Base-by-base conservation (phyloP, 2,113 vertebrate species). In the Mormyrus iriodes region DNA sequence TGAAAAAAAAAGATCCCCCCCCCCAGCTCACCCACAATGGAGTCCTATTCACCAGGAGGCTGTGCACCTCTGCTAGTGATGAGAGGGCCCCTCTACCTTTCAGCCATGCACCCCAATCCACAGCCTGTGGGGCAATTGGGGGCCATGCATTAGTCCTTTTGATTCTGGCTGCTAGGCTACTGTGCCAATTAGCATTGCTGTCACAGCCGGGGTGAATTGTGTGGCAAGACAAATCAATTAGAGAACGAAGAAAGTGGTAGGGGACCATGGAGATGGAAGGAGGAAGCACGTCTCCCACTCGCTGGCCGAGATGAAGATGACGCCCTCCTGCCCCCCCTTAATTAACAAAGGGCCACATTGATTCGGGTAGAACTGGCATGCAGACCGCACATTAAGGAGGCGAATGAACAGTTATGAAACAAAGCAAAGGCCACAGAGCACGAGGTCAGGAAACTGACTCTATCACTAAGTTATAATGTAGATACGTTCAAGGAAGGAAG, bases 161-260 rank as follows among this genome's bases (percentile, higher is more conserved):
- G 61, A 31, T 27, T n/a, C 51, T 0, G 52, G 89, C 83, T 91
- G 82, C 86, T 86, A 86, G 88, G 85, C 13, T 86, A 90, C 44
- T 17, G 61, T 52, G 88, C 83, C 88, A 61, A 91, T 91, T 90
- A 91, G 53, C n/a, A 90, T 55, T 85, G 35, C 46, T 84, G 35
- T 88, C 87, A 85, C 61, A 85, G 86, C 55, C 19, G 31, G 17
- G 89, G 39, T 27, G 84, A 10, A 85, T 82, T 88, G 58, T 88
- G 65, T 35, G 51, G 87, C 90, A 91, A 91, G 94, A 93, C 89
- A 46, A 92, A 94, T 91, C 87, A 89, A 86, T 93, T 92, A 86
- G 55, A 17, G 39, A 44, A 21, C 4, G 53, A 55, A 42, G 61
- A 76, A 58, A 61, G 88, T 84, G 73, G 24, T 10, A 88, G 51